Conservation (phyloP, 2,888 invertebrate species). For the Ceraclea dissimilis region DNA sequence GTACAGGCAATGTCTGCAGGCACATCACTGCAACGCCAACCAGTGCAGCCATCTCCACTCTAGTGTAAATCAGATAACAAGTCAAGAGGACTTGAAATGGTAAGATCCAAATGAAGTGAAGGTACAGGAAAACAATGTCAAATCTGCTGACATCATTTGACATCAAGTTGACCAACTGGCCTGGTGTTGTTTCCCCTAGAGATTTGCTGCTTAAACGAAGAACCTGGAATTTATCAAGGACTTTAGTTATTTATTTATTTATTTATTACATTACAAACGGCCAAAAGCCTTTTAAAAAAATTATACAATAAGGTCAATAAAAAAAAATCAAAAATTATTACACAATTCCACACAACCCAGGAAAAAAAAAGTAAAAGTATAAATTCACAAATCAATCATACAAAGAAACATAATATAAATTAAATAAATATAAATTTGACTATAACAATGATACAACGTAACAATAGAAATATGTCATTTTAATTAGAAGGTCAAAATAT, state of each 20-base stretch:
- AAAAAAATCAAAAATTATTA: too few relatives aligned
- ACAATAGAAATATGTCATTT: too few relatives aligned
- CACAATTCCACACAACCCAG: too few relatives aligned
- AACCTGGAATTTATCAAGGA: slow-evolving; percentile 42
- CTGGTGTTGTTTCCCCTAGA: slow-evolving; percentile 58
- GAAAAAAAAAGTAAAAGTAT: background rate
- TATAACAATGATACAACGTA: too few relatives aligned
- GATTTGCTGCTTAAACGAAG: slow-evolving; percentile 66
- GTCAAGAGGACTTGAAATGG: slow-evolving; percentile 44
- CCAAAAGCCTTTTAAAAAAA: too few relatives aligned
- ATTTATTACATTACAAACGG: too few relatives aligned
- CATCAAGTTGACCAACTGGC: slow-evolving; percentile 51
- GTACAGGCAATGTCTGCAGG: slow-evolving; percentile 47
- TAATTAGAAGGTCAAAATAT: background rate
- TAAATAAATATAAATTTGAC: too few relatives aligned
- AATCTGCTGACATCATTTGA: slow-evolving; percentile 53
- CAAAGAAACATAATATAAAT: too few relatives aligned
- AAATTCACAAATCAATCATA: background rate
- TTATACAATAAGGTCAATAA: too few relatives aligned
- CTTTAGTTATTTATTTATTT: too few relatives aligned
- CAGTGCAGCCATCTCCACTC: slow-evolving; percentile 36
- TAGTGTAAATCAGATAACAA: slow-evolving; percentile 38
- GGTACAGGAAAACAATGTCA: slow-evolving; percentile 44
- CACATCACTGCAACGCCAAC: slow-evolving; percentile 42
- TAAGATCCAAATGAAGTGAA: slow-evolving; percentile 50